These are phyloP conservation scores for Echiichthys vipera DNA, from an alignment of 2,797 vertebrate species.

Conservation along the genomic window DNA sequence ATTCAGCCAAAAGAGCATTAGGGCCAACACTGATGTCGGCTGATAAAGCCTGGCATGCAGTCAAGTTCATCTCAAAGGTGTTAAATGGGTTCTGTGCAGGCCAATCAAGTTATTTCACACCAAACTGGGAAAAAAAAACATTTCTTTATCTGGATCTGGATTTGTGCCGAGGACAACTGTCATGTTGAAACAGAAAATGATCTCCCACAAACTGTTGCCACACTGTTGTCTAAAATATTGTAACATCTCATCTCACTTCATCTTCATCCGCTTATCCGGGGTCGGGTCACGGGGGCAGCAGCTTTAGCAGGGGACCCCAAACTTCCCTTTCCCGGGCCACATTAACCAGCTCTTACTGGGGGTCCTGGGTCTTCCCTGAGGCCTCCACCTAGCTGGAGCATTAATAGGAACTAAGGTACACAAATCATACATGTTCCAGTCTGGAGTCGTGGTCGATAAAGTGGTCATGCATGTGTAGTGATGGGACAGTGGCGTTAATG, in stretches of 20 bases:
- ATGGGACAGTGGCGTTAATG: neutral
- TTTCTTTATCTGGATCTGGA: neutral
- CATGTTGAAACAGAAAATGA: neutral
- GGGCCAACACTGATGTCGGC: neutral
- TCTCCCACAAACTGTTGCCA: neutral
- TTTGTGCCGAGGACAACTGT: neutral
- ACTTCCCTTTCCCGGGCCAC: no score
- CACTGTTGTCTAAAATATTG: neutral
- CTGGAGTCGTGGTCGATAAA: neutral
- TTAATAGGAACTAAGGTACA: accelerated
- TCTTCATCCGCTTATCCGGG: no score
- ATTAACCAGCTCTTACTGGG: no score
- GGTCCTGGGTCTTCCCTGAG: no score
- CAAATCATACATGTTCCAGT: neutral
- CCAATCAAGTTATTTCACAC: neutral
- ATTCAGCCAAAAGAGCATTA: neutral
- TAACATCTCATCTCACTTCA: no score
- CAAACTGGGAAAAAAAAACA: no score
- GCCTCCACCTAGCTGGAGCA: no score
- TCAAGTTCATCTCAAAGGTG: neutral
- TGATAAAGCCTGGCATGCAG: neutral
- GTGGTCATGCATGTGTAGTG: neutral
- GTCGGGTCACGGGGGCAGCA: no score
- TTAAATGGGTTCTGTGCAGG: neutral
- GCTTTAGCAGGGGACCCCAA: no score